Percentiles rank a stretch among this genome's conserved stretches.
These are phyloP conservation scores for Enteromius paludinosus DNA, from an alignment of 2,797 vertebrate species.

Conservation along the genomic window DNA sequence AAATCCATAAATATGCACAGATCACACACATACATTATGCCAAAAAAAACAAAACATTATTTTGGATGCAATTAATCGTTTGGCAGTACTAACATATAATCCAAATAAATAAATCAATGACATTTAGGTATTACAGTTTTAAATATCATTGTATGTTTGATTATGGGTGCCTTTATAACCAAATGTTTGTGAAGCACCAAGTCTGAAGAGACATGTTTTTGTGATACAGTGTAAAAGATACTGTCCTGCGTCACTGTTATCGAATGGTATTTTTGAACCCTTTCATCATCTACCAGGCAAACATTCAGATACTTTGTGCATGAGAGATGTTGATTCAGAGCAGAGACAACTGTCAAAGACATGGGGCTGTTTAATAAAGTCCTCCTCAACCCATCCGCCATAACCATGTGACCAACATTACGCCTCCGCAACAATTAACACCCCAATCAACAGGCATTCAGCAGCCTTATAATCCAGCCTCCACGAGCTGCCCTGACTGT, in stretches of 20 bases:
- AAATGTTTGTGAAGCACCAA: background rate
- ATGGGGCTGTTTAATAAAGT: background rate
- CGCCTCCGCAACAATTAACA: slow-evolving; percentile 20
- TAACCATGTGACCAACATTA: slow-evolving; percentile 22
- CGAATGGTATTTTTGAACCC: background rate
- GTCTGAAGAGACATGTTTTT: background rate
- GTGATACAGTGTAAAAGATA: background rate
- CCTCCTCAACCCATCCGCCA: background rate
- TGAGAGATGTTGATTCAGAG: background rate
- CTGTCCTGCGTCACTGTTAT: background rate
- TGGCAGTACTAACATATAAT: no score
- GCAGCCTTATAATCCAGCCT: background rate
- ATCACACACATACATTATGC: no score
- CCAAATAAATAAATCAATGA: no score
- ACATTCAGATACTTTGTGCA: background rate
- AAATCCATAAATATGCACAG: no score
- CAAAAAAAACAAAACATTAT: no score
- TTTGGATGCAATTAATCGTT: no score
- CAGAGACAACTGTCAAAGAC: background rate
- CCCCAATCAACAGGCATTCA: background rate
- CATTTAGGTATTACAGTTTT: no score
- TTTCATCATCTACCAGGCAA: background rate
- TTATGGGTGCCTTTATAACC: background rate
- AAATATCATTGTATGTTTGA: background rate
- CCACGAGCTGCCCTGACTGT: background rate